Base-by-base conservation (phyloP, 2,888 invertebrate genomes). In the Cryptus viduatorius region DNA sequence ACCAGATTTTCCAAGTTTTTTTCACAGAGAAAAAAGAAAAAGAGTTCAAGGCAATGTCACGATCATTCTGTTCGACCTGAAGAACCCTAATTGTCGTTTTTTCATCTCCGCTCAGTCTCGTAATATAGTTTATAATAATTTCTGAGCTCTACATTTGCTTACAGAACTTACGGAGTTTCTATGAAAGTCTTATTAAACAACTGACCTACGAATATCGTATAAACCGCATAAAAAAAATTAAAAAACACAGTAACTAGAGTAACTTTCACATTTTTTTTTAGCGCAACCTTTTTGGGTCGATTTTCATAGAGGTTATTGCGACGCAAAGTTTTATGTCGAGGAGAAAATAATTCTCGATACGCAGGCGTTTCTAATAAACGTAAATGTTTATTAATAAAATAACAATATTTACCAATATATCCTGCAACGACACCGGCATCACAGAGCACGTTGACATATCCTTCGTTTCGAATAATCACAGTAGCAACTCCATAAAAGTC, bases 351-450 rank as follows among this genome's bases (percentile, higher is more conserved):
- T 37, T 37, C 37, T 7, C 37, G 37, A 37, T 7, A 8, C 37
- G 3, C 7, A 37, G 37, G 8, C 4, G 0, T 37, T 37, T 37
- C 37, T 12, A 12, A 42, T 29, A 12, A 29, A 10, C 1, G 24
- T 24, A 16, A 44, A 44, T 12, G n/a, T 44, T 42, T 24, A 1
- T 42, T 24, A 24, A 48, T 44, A 24, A 71, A 73, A 37, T 16
- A 12, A 31, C 53, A 65, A 82, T 90, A 91, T 90, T 93, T 93
- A 93, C 93, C 93, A 93, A 87, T 88, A 93, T 93, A 88, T 93
- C 93, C 89, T 92, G 93, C 87, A 93, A 89, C 46, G 93, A 93
- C 68, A 93, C 93, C 87, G 93, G 93, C 93, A 93, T 93, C 90
- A 93, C 90, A 84, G 93, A 93, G 86, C 93, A 93, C 88, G 92